These are phyloP conservation scores for Cygnus buccinator DNA, from an alignment of 2,113 vertebrate species.

Conservation along the genomic window DNA sequence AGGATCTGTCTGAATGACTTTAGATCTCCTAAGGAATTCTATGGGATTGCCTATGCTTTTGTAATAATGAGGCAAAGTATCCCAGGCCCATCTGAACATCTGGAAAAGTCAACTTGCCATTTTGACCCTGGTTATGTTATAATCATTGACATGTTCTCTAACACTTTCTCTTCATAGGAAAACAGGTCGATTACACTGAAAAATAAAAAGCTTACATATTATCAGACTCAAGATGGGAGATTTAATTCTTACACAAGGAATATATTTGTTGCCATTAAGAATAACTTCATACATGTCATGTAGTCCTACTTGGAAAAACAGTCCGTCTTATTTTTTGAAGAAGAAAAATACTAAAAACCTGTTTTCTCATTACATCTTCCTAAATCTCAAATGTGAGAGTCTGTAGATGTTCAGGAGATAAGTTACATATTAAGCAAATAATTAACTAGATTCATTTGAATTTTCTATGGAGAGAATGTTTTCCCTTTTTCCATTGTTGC, in stretches of 20 bases:
- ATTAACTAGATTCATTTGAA: not conserved
- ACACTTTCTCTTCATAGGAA: not conserved
- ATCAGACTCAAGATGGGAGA: not conserved
- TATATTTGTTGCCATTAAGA: not conserved
- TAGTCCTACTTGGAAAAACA: not conserved
- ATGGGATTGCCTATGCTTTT: slow-evolving; percentile 27
- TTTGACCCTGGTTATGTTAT: not conserved
- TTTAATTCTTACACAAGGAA: not conserved
- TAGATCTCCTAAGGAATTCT: slow-evolving; percentile 18
- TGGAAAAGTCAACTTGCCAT: not conserved
- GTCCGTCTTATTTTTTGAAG: fast-evolving
- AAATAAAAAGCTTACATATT: not conserved
- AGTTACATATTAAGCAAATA: not conserved
- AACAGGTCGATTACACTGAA: not conserved
- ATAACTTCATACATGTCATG: not conserved
- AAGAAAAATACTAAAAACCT: not conserved
- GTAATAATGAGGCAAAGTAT: not conserved
- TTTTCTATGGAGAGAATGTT: not conserved
- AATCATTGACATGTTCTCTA: not conserved
- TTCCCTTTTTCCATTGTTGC: not conserved
- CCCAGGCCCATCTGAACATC: not conserved
- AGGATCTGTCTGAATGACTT: slow-evolving; percentile 27
- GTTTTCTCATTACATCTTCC: not conserved
- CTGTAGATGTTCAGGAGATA: not conserved
- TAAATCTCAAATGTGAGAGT: not conserved